Base-by-base conservation (phyloP, 1,140 invertebrate species). In the Drosophila nebulosa region DNA sequence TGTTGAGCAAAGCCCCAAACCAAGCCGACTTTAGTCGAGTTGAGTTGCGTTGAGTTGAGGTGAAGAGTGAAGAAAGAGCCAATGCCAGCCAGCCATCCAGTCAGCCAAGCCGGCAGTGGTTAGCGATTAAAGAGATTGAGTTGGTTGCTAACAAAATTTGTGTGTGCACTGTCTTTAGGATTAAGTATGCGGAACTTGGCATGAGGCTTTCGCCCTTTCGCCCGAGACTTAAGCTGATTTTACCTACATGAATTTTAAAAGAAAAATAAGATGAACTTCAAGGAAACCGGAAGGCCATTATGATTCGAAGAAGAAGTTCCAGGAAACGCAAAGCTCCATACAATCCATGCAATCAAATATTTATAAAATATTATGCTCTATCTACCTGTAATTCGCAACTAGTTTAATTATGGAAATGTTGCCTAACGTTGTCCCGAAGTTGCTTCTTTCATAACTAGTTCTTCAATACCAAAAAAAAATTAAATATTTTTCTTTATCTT, bases 111-210 rank as follows among this genome's bases (percentile, higher is more conserved):
- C 3, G 53, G 4, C 53, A 53, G 62, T 39, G 35, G 42, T 56
- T 56, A 56, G 70, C 62, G 71, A 74, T 74, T 74, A 66, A 63
- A 51, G 50, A 46, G 70, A 74, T 74, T 74, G 62, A 66, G 70
- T 74, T 66, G 61, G 69, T 73, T 74, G 70, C 55, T 36, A 65
- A 74, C 71, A 64, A 62, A 74, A 67, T 62, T 74, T 66, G 46
- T 59, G n/a, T 66, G 35, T 24, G 55, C 35, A 22, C 59, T 39
- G 30, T 21, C 39, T 10, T 10, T 14, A 12, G 27, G 32, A 61
- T 74, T 75, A 32, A 68, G 62, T 57, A 62, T 74, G 71, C 72
- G 64, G 62, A 46, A 56, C 46, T 46, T 2, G 7, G 7, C 3
- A 46, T 3, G 5, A 26, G 24, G 14, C 35, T 27, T 36, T 32